Evolutionary conservation across 2,888 invertebrate species (phyloP), one percentile per base, ranked within the genome.

Genomic region (Platycheirus rosarum): DNA sequence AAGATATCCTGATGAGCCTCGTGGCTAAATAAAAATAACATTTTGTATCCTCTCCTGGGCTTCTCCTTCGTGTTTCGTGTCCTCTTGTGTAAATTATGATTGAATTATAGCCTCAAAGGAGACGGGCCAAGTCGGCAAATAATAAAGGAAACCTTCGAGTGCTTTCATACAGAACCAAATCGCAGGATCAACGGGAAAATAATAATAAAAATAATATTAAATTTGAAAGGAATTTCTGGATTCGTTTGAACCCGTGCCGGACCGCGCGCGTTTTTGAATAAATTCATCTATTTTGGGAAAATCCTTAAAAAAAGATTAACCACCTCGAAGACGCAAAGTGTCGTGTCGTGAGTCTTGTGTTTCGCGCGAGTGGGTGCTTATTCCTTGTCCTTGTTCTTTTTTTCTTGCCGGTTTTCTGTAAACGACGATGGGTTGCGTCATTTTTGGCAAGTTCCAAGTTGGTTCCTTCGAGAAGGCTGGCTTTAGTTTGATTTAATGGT

Each of bases 401-500:
- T 26, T 20, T 26, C 29, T 60, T 26, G 29, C 29, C 60, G 60
- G 60, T n/a, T 44, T 29, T 29, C n/a, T 7, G 18, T 29, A 8
- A 42, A 42, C 16, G 16, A 11, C 18, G 9, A 14, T 40, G 42
- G 44, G 29, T 60, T 29, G 57, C 29, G 44, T 60, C 60, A 60
- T 29, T 60, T 60, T 18, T 60, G 29, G n/a, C n/a, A n/a, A n/a
- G n/a, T n/a, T 60, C 44, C 44, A n/a, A 42, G 14, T 18, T 60
- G 11, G 20, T 13, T 55, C 11, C 11, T 9, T 18, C 11, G 13
- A 44, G 7, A 13, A 32, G 65, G 70, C 44, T 53, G 53, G 70
- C 60, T 71, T 66, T 76, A 76, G 71, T 71, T 80, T 80, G 80
- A 80, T 76, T 80, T 66, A 65, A 80, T 62, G 66, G 40, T 37